Evolutionary conservation across 2,113 vertebrate species (phyloP).

Genomic region (Phylloscopus whistleri): DNA sequence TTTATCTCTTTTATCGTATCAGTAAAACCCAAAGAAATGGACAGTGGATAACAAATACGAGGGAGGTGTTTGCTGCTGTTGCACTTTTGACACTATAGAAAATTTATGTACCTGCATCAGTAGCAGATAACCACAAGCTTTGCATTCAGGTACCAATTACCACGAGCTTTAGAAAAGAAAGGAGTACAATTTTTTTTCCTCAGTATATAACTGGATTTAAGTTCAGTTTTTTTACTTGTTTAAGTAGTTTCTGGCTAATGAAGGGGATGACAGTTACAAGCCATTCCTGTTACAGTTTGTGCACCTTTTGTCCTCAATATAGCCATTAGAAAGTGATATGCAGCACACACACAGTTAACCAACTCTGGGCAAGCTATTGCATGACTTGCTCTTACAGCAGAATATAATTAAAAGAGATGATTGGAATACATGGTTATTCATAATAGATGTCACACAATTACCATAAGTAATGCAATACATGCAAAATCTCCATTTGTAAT

Average conservation of each 20-base stretch:
- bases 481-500: slow-evolving; percentile 70
- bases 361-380: slow-evolving; percentile 26
- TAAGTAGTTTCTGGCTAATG: neutral
- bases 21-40: neutral
- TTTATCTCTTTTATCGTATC: neutral
- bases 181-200: neutral
- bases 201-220: neutral
- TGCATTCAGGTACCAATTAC: neutral
- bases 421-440: slow-evolving; percentile 74
- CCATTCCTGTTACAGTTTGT: neutral
- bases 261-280: neutral
- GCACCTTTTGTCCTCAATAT: neutral
- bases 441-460: slow-evolving; percentile 74
- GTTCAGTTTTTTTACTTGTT: neutral
- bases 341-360: slow-evolving; percentile 13
- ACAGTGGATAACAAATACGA: neutral
- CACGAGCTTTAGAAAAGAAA: neutral
- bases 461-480: slow-evolving; percentile 71
- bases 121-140: neutral
- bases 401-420: slow-evolving; percentile 74
- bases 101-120: neutral
- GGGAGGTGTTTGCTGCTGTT: neutral
- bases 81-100: neutral
- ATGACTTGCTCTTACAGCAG: slow-evolving; percentile 46
- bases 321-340: neutral